Evolutionary conservation across 2,888 invertebrate species (phyloP), one percentile per base, ranked within the genome.

Genomic region (Odontothrips loti): DNA sequence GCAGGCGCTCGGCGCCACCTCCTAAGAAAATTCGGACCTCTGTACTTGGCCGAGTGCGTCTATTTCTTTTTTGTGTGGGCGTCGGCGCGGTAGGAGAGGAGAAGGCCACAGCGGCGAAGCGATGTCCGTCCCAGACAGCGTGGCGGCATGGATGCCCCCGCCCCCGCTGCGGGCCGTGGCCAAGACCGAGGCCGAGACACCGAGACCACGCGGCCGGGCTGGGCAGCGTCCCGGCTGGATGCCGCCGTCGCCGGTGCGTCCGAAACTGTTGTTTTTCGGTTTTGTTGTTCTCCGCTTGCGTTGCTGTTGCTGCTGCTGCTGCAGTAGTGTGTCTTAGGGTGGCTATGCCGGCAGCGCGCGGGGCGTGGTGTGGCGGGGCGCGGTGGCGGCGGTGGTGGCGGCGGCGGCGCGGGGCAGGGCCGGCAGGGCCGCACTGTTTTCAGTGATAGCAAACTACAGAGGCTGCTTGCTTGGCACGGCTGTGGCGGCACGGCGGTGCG

Each of bases 371-470:
- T 12, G 20, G 51, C 20, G 12, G 2, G 51, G 51, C 51, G 51
- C 12, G 58, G 58, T 15, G 58, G 17, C 6, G 34, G 34, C 34
- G 2, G 58, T 0, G 58, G 58, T 0, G 11, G 58, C 17, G 58
- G 58, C 6, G 68, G 68, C 68, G 68, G 23, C 11, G 68, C 27
- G 58, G 58, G 58, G 58, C 15, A n/a, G 10, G 51, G 51, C 51
- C 15, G 51, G 68, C 9, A n/a, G n/a, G n/a, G 68, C 27, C 27
- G 23, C 34, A 43, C 34, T 75, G 68, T 75, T 75, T 75, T 75
- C 68, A 75, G 27, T 75, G 68, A 75, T 75, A 75, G 68, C 68
- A 75, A 11, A 75, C 68, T 75, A 58, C 58, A 58, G 20, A n/a
- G 58, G 58, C 58, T 17, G 34, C 34, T 8, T 10, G 58, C 58